Evolutionary conservation across 53 echinoderm and acorn worm species (phyloP), one percentile per base, ranked within the genome.

Genomic region (Antedon mediterranea): DNA sequence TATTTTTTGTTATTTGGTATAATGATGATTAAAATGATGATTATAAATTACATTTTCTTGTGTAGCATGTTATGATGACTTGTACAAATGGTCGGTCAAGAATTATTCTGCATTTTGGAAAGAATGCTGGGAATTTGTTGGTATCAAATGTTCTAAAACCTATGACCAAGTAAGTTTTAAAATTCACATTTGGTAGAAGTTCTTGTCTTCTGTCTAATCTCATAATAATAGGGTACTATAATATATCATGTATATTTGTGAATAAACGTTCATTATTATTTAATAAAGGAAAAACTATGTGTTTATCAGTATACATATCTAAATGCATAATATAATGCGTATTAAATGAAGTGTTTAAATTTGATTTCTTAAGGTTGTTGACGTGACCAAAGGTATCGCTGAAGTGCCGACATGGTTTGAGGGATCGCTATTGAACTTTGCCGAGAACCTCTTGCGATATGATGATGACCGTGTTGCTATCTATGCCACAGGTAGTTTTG

Each of bases 401-500:
- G 86, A 85, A 31, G 85, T 97, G 28, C 97, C 97, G 57, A 92
- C 85, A 44, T 97, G 97, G 97, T 97, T 97, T 81, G 78, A 84
- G 31, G 97, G 92, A 1, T 87, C 89, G 75, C 72, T 75, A 71
- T 90, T 97, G 27, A 97, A 92, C 85, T 97, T 82, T 81, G 97
- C 97, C 30, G 92, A 97, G 78, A 97, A 97, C 73, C 84, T 97
- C 32, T 81, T 97, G 31, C 79, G 90, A 28, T 90, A 89, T 74
- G 34, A 84, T 32, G 97, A 97, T 44, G 91, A 92, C 30, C 80
- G 88, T 33, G 86, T 92, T 30, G 97, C 97, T n/a, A 78, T 97
- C 0, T 92, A 84, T 82, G 87, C 92, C 43, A 90, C 89, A 84
- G 97, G 97, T 97, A 91, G n/a, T n/a, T n/a, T n/a, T n/a, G n/a